Conservation (phyloP, 2,113 vertebrate genomes). For the Zootoca vivipara region DNA sequence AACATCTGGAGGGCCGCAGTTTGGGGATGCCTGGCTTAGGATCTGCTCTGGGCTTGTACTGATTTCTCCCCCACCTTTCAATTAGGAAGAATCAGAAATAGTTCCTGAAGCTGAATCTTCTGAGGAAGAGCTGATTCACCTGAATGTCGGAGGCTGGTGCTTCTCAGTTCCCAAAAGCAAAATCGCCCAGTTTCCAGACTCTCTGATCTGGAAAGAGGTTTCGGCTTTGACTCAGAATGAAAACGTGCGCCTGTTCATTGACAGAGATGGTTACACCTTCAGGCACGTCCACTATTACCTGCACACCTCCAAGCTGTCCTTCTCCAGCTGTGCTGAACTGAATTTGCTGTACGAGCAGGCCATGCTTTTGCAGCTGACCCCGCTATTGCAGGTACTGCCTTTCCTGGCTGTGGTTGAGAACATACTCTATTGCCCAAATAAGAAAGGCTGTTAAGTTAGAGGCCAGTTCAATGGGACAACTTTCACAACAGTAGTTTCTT, state of each 20-base stretch:
- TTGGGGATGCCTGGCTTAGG: too few species aligned
- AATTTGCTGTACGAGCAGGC: constrained; percentile 71
- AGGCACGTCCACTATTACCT: constrained; percentile 71
- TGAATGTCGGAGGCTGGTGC: constrained; percentile 70
- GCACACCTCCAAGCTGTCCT: constrained; percentile 66
- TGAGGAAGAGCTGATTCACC: constrained; percentile 57
- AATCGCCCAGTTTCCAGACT: constrained; percentile 67
- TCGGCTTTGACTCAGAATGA: constrained; percentile 49
- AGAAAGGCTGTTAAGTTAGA: not conserved
- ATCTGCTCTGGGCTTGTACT: not conserved
- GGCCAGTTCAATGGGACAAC: not conserved
- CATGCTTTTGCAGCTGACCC: constrained; percentile 62
- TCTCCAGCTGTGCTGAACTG: constrained; percentile 65
- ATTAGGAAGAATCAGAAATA: constrained; percentile 48
- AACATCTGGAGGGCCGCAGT: too few species aligned
- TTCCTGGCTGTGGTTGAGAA: not conserved
- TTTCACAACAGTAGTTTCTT: not conserved
- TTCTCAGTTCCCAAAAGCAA: constrained; percentile 71
- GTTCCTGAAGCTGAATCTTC: fast-evolving
- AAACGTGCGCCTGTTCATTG: constrained; percentile 64
- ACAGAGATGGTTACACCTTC: constrained; percentile 73
- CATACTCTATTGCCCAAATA: not conserved
- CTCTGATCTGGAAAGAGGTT: constrained; percentile 69
- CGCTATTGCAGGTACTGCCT: constrained; percentile 66
- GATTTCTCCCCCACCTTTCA: constrained; percentile 5